Evolutionary conservation across 1,140 invertebrate genomes (phyloP), one percentile per base, ranked within the genome.

Genomic region (Conus betulinus): DNA sequence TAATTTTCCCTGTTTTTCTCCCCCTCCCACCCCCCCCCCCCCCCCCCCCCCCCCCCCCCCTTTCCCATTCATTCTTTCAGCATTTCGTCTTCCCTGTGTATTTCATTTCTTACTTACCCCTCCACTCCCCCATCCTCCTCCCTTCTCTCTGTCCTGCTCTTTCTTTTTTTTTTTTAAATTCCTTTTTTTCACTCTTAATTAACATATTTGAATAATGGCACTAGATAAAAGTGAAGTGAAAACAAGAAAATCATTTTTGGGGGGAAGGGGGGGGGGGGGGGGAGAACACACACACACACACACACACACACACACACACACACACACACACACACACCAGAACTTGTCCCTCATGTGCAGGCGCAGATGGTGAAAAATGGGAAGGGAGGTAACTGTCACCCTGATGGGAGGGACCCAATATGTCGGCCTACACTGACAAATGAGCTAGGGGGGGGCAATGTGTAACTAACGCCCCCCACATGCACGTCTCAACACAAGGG

Each of bases 321-420:
- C 71, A 74, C 71, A 74, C n/a, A 74, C 71, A 74, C 71, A 74
- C 71, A 74, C 71, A 74, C 71, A 74, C 71, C 71, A 25, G 13
- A 74, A 7, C 20, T 5, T 23, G 13, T 25, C 20, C n/a, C 71
- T 20, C 71, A 23, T 23, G 71, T 11, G 20, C 13, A 71, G 67
- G 13, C 11, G 67, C 67, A 71, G 67, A 71, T 71, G 67, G 67
- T 71, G 67, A 71, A n/a, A 71, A 71, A 71, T 71, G 23, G 13
- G 67, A 71, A 71, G 67, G 67, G 67, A 71, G 67, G 67, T 71
- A 71, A 71, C 67, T 23, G 67, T 20, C 23, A n/a, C 67, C 67
- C 67, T 71, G 67, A 71, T 71, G 67, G 67, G 67, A 71, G 67
- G 67, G 20, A 39, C 39, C 67, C 67, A 71, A 71, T 71, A 71